Evolutionary conservation across 35 echinoderm and acorn worm genomes (phyloP), one percentile per base, ranked within the genome.

Genomic region (Amphiura filiformis): DNA sequence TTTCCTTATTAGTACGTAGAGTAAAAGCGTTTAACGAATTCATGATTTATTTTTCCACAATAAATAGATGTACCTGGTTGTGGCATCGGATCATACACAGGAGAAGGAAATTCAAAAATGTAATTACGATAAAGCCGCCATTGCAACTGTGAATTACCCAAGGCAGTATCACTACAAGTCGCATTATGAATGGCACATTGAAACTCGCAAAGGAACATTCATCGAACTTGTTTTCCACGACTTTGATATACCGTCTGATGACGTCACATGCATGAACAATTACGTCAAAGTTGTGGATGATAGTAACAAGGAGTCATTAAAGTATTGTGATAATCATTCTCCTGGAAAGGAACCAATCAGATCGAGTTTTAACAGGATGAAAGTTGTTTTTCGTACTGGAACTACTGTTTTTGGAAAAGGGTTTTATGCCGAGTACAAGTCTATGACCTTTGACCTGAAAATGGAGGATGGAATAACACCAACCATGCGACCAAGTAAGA

Each of bases 11-110:
- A n/a, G n/a, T n/a, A n/a, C n/a, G n/a, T n/a, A n/a, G n/a, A n/a
- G n/a, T n/a, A n/a, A n/a, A n/a, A n/a, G n/a, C n/a, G n/a, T n/a
- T n/a, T n/a, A n/a, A n/a, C n/a, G n/a, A n/a, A n/a, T n/a, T n/a
- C n/a, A n/a, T n/a, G n/a, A n/a, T n/a, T n/a, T n/a, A n/a, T n/a
- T n/a, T n/a, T n/a, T n/a, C n/a, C n/a, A n/a, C n/a, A n/a, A n/a
- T n/a, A n/a, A n/a, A n/a, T 80, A 97, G 95, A 86, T 85, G 77
- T 91, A 36, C 91, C 95, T 42, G 95, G 95, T 56, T 97, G 95
- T 38, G 88, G 90, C 12, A 70, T 95, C 32, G 93, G 93, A 32
- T 89, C 80, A 31, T 90, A 90, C 79, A 81, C 78, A 26, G 82
- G 76, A 14, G 49, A 77, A 0, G 89, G 81, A 77, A 34, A 80